These are phyloP conservation scores for Colius striatus DNA, from an alignment of 2,113 vertebrate genomes.

Conservation along the genomic window DNA sequence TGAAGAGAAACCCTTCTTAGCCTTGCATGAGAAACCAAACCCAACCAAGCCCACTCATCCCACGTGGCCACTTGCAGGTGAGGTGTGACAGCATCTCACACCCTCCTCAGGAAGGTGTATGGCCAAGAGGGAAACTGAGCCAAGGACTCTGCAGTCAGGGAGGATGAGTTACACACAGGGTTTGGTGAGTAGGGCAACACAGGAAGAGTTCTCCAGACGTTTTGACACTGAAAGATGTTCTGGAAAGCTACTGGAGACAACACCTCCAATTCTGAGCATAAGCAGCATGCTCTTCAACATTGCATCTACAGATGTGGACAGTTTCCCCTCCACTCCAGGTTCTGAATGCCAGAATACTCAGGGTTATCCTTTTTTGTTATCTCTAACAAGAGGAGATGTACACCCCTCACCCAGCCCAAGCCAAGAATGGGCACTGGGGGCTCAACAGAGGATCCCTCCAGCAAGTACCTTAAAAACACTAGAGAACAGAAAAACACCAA, in stretches of 20 bases:
- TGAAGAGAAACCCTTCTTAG: conserved; percentile 53
- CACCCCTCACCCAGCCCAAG: background rate
- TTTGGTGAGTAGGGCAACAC: background rate
- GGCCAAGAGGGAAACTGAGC: background rate
- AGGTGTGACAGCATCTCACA: background rate
- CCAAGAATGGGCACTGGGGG: background rate
- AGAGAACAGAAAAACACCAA: background rate
- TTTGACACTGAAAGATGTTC: background rate
- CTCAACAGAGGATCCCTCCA: background rate
- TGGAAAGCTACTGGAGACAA: background rate
- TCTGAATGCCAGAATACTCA: background rate
- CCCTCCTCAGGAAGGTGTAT: accelerated
- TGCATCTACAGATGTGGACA: background rate
- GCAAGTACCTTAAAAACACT: background rate
- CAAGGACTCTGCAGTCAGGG: too few relatives aligned
- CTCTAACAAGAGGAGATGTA: background rate
- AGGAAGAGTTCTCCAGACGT: background rate
- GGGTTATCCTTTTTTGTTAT: background rate
- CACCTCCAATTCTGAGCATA: background rate
- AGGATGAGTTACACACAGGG: background rate
- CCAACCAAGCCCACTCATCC: too few relatives aligned
- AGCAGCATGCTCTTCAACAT: background rate
- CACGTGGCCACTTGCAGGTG: accelerated
- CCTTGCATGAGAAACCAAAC: background rate
- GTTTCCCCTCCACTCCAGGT: background rate